phyloP scores from a whole-genome alignment of 2,797 vertebrate species.

The Micromesistius poutassou region DNA sequence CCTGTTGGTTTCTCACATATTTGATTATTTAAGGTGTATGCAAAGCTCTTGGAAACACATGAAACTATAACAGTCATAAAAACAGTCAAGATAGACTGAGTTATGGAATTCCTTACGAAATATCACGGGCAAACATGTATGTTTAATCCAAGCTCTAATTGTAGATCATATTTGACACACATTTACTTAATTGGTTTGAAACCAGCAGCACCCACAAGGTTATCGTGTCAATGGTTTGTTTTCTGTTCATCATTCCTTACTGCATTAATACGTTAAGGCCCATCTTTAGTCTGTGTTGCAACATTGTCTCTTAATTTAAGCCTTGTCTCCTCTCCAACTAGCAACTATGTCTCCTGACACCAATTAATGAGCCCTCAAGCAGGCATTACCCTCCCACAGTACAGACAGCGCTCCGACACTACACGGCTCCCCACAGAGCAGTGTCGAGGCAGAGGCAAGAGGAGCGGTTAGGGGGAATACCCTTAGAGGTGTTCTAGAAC shows the following conservation, averaged over 20 bases:
- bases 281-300: background rate
- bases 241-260: background rate
- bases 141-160: background rate
- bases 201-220: background rate
- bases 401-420: background rate
- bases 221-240: background rate
- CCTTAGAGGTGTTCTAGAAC: background rate
- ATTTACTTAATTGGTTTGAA: background rate
- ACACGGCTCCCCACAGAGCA: background rate
- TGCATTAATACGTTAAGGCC: background rate
- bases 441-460: background rate
- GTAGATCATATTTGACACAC: background rate
- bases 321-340: background rate
- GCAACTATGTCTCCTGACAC: slow-evolving; percentile 1
- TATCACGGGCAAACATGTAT: background rate
- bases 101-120: too few species aligned
- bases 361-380: background rate
- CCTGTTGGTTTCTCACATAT: too few species aligned
- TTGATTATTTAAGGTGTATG: too few species aligned
- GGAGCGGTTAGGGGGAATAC: background rate
- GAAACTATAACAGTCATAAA: too few species aligned
- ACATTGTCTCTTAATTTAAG: background rate
- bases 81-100: too few species aligned
- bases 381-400: background rate
- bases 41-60: too few species aligned